Base-by-base conservation (phyloP, 2,888 invertebrate species). In the Nomada goodeniana region DNA sequence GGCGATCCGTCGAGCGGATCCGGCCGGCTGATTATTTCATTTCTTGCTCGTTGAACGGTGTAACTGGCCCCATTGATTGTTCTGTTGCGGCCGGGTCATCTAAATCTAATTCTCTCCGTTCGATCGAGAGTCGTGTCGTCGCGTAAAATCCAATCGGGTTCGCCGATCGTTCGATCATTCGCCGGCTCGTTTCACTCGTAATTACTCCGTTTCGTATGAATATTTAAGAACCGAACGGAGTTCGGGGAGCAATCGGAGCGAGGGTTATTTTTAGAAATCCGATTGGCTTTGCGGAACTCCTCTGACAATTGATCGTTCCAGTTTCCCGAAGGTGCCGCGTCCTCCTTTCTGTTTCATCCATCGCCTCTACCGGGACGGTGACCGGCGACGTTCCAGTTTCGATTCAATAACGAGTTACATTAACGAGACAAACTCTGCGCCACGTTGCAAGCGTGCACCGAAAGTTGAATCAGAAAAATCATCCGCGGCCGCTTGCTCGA, bases 21-120 rank as follows among this genome's bases (percentile, higher is more conserved):
- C 60, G 52, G 55, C 18, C 59, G 3, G 23, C 42, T 11, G 69
- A 78, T 78, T 64, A 75, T 71, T 67, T 78, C 73, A 52, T 59
- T 67, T 63, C 50, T 67, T 61, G 65, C 61, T 75, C 67, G 60
- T 47, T 36, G 10, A 53, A 60, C 68, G 73, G 79, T 79, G 47
- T 23, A 82, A 84, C 76, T 63, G 57, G 68, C 71, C 55, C 69
- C 68, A 76, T 84, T 52, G 64, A 64, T 26, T 60, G 79, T 80
- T 77, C 76, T 59, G 63, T 65, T 67, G 76, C 13, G 84, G 84
- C 42, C 65, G 53, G 63, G 53, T 50, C 36, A 59, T 76, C 71
- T 57, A 60, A 71, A 59, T 52, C 57, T 78, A 72, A 65, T 73
- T 73, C 65, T 65, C 29, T 47, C 65, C 23, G 44, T 11, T 13